Evolutionary conservation across 92 coral and sea anemone genomes (phyloP), one percentile per base, ranked within the genome.

Genomic region (Palythoa heliodiscus): DNA sequence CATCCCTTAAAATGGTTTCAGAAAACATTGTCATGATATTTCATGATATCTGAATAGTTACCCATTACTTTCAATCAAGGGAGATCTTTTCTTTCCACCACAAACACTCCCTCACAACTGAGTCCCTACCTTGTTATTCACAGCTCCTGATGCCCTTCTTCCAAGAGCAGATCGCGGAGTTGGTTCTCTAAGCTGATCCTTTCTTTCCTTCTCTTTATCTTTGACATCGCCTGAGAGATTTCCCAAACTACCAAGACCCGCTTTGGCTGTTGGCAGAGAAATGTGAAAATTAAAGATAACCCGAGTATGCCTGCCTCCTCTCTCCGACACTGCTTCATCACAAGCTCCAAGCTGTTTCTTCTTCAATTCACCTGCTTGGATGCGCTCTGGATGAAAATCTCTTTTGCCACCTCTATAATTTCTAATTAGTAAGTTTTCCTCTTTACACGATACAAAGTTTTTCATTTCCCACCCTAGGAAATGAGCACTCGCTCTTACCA

Each of bases 121-220:
- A 43, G 7, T 3, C n/a, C 52, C 48, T 20, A 80, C 84, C 84
- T 80, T 80, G 74, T 80, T 80, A 39, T 76, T 76, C 20, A 80
- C 72, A 80, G 84, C 84, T 80, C 84, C 84, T 1, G 84, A 64
- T 16, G 74, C 84, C 40, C 84, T 66, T 20, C 84, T 23, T 57
- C 74, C 84, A 6, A 80, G 84, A 11, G 84, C 84, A 66, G 73
- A 40, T 35, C 60, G 66, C 0, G 74, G 22, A 7, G 61, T 16
- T 22, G 84, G 84, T 13, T 80, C 84, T 29, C 48, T 80, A 7
- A 80, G 61, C 61, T 80, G 84, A 5, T 80, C 84, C 74, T 64
- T 80, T 40, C 11, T 80, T 20, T 80, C 84, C 24, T 22, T 64
- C 23, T 80, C 84, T 48, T 66, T 80, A 47, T 80, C 84, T 22